Evolutionary conservation across 2,113 vertebrate species (phyloP).

Genomic region (Urocolius indicus): DNA sequence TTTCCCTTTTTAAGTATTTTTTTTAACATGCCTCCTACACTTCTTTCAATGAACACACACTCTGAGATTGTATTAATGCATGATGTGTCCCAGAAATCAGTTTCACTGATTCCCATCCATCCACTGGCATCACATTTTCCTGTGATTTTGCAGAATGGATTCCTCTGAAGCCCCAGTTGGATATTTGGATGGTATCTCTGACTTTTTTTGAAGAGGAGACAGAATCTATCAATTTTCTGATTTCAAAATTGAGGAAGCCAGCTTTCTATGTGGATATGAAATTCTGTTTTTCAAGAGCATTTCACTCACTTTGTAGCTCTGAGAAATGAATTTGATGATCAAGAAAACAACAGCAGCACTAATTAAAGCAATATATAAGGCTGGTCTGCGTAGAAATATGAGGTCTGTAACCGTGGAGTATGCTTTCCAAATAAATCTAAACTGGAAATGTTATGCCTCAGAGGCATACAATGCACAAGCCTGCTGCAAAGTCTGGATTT

Average conservation of each 20-base stretch:
- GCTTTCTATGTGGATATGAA: neutral
- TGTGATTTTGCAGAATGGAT: neutral
- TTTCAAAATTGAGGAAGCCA: neutral
- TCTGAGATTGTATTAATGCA: slow-evolving; percentile 50
- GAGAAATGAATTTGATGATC: neutral
- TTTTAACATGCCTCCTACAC: neutral
- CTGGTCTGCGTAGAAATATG: neutral
- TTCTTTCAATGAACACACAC: slow-evolving; percentile 24
- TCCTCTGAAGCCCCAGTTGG: slow-evolving; percentile 6
- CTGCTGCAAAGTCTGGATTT: neutral
- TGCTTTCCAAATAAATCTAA: neutral
- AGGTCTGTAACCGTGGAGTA: neutral
- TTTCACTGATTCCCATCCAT: slow-evolving; percentile 48
- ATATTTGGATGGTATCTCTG: slow-evolving; percentile 1
- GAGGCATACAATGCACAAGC: neutral
- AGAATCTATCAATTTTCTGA: neutral
- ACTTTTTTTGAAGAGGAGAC: neutral
- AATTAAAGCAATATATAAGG: neutral
- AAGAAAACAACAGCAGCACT: neutral
- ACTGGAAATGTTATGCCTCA: neutral
- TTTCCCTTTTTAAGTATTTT: neutral
- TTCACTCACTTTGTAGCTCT: neutral
- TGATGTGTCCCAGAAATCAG: slow-evolving; percentile 48
- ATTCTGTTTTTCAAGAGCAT: neutral
- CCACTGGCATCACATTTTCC: neutral